Conservation (phyloP, 2,797 vertebrate species). For the Discoglossus pictus region DNA sequence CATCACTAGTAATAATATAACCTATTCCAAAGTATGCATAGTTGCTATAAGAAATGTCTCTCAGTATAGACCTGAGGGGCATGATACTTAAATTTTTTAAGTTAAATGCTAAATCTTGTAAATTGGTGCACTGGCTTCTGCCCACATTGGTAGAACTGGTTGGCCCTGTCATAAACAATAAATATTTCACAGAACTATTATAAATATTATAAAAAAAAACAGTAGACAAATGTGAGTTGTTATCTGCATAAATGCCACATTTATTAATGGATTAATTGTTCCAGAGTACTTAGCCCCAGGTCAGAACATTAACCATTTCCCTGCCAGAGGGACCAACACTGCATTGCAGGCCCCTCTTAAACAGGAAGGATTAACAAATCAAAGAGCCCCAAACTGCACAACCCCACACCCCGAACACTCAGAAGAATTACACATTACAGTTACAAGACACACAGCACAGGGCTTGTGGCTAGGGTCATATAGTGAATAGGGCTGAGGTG, state of each 20-base stretch:
- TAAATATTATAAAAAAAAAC: no score
- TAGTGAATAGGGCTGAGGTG: background rate
- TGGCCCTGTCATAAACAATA: no score
- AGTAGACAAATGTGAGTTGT: background rate
- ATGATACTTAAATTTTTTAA: no score
- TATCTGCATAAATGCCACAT: slow-evolving; percentile 84
- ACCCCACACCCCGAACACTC: slow-evolving; percentile 25
- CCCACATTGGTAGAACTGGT: no score
- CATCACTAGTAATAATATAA: no score
- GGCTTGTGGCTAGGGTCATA: slow-evolving; percentile 21
- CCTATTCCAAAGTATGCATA: no score
- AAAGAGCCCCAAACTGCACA: slow-evolving; percentile 12
- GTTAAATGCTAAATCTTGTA: no score
- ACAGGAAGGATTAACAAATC: slow-evolving; percentile 10
- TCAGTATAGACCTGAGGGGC: no score
- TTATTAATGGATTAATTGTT: slow-evolving; percentile 78
- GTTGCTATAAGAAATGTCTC: no score
- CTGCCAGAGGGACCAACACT: background rate
- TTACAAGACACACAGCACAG: slow-evolving; percentile 28
- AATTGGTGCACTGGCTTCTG: no score
- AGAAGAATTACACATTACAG: slow-evolving; percentile 25
- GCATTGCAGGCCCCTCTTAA: background rate
- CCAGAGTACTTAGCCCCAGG: slow-evolving; percentile 7
- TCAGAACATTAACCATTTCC: slow-evolving; percentile 10
- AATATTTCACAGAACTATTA: no score